Conservation (phyloP, 30 jellyfish, hydroid and myxozoan genomes). For the Chrysaora quinquecirrha region DNA sequence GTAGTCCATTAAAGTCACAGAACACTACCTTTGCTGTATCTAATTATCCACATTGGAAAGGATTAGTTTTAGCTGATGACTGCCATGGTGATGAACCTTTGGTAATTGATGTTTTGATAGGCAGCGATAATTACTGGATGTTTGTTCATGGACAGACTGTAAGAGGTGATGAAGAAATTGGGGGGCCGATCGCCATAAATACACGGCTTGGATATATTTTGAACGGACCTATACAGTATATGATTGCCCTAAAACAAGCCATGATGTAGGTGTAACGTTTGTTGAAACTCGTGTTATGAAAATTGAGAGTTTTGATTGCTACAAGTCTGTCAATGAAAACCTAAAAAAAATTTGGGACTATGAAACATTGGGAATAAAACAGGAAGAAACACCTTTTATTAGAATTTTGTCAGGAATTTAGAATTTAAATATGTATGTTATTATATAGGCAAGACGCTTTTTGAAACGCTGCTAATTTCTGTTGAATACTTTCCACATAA, state of each 20-base stretch:
- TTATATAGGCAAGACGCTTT: background rate
- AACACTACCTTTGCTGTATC: conserved; percentile 6
- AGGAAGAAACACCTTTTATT: background rate
- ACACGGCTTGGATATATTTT: conserved; percentile 47
- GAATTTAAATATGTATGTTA: conserved; percentile 12
- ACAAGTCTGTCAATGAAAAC: background rate
- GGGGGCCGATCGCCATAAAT: conserved; percentile 34
- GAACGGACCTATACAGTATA: conserved; percentile 37
- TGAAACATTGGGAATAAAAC: conserved; percentile 19
- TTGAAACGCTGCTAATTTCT: background rate
- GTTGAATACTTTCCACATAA: background rate
- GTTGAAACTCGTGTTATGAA: background rate
- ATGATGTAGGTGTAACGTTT: background rate
- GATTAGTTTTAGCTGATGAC: conserved; percentile 16
- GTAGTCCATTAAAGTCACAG: conserved; percentile 23
- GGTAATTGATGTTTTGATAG: conserved; percentile 29
- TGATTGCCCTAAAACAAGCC: background rate
- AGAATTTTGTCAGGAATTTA: background rate
- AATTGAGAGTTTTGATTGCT: background rate
- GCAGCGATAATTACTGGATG: conserved; percentile 16
- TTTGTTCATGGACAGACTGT: conserved; percentile 12
- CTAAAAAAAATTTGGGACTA: conserved; percentile 21
- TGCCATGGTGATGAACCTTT: background rate
- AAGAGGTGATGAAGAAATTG: conserved; percentile 45
- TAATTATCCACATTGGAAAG: conserved; percentile 8